Evolutionary conservation across 2,797 vertebrate species (phyloP), one percentile per base, ranked within the genome.

Genomic region (Betta splendens): DNA sequence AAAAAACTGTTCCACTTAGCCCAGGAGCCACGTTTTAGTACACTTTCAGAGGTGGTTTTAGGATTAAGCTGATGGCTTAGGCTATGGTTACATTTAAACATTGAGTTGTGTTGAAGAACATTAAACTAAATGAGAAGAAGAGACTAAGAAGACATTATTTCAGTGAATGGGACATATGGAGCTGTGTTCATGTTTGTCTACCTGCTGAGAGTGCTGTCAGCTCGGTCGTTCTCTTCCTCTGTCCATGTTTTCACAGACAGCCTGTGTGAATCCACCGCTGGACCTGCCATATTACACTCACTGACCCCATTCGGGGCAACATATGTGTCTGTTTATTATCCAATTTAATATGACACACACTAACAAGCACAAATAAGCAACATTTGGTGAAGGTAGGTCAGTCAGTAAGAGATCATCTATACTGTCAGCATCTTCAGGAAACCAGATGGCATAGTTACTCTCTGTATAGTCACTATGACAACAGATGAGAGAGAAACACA

Each of bases 141-240:
- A n/a, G n/a, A n/a, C n/a, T n/a, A n/a, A n/a, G n/a, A n/a, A n/a
- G n/a, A n/a, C n/a, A n/a, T n/a, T n/a, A n/a, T n/a, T n/a, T n/a
- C n/a, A n/a, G n/a, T n/a, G n/a, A n/a, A n/a, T n/a, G n/a, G n/a
- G n/a, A n/a, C n/a, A n/a, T n/a, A n/a, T n/a, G n/a, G n/a, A n/a
- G n/a, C n/a, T n/a, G 31, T 32, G 15, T 1, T 15, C 29, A 29
- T 16, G 43, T 39, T 64, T 35, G 44, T 40, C 5, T 79, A 93
- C 91, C 92, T 94, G 62, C 85, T 91, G 1, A 81, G 70, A 20
- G 75, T 77, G 75, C 87, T 89, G 36, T 84, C 82, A 0, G 48
- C 76, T 22, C 40, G 69, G 15, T 93, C 91, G 1, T 18, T 42
- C 9, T 90, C 90, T 22, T 90, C 86, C 39, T 91, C 87, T 4